Evolutionary conservation across 2,888 invertebrate species (phyloP).

Genomic region (Mesorhabditis belari): DNA sequence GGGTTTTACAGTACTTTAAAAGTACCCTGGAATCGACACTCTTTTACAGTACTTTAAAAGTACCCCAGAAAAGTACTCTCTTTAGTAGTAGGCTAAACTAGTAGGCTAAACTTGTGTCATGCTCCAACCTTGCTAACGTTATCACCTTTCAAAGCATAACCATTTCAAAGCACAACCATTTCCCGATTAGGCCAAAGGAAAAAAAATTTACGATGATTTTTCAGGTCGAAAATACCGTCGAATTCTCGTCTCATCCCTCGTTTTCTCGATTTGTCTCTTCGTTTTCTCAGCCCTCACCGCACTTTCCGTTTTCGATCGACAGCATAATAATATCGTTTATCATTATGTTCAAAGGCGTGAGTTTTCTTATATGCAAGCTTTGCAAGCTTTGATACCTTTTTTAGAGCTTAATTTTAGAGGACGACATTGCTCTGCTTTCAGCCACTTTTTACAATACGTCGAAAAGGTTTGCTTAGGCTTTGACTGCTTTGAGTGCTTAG

Average conservation of each 20-base stretch:
- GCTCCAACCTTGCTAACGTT: too few relatives aligned
- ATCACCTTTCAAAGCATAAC: too few relatives aligned
- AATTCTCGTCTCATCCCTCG: background rate
- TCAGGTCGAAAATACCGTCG: constrained; percentile 8
- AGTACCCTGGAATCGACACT: too few relatives aligned
- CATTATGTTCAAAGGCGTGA: constrained; percentile 21
- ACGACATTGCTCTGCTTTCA: background rate
- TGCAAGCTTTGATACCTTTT: background rate
- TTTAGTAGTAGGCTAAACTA: too few relatives aligned
- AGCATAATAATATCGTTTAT: constrained; percentile 27
- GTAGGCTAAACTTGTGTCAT: too few relatives aligned
- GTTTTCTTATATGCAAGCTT: constrained; percentile 9
- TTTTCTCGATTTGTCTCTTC: background rate
- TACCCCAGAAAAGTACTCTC: too few relatives aligned
- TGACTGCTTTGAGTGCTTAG: too few relatives aligned
- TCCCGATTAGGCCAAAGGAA: too few relatives aligned
- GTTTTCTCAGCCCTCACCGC: constrained; percentile 7
- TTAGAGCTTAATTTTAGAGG: background rate
- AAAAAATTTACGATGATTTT: too few relatives aligned
- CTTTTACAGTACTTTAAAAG: too few relatives aligned
- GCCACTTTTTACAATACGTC: constrained; percentile 9
- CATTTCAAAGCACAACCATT: too few relatives aligned
- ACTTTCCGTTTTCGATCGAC: constrained; percentile 24
- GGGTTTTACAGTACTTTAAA: too few relatives aligned
- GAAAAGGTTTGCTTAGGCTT: constrained; percentile 6